These are phyloP conservation scores for Drosophila testacea DNA, from an alignment of 2,888 invertebrate species.

Conservation along the genomic window DNA sequence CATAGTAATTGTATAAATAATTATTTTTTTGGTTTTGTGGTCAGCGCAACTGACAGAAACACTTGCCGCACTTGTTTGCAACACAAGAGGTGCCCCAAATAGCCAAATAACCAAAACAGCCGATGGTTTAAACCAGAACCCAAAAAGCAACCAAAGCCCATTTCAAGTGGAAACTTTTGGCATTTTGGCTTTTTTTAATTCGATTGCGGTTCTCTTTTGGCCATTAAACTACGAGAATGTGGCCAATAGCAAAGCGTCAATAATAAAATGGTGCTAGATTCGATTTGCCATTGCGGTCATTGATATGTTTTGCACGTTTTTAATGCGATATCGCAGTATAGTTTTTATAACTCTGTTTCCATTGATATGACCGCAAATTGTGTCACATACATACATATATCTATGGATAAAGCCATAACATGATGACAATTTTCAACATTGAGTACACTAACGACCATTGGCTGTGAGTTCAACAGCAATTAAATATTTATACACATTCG, in stretches of 20 bases:
- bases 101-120: constrained; percentile 1
- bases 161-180: constrained; percentile 33
- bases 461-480: constrained; percentile 5
- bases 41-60: constrained; percentile 47
- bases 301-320: constrained; percentile 65
- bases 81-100: constrained; percentile 23
- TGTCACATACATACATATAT: constrained; percentile 14
- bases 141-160: constrained; percentile 17
- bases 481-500: constrained; percentile 12
- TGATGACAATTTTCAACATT: constrained; percentile 13
- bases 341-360: constrained; percentile 33
- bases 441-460: constrained; percentile 3
- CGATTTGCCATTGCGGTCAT: constrained; percentile 26
- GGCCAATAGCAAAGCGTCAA: constrained; percentile 34
- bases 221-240: constrained; percentile 32
- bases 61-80: constrained; percentile 52
- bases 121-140: background rate
- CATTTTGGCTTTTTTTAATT: constrained; percentile 47
- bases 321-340: constrained; percentile 47
- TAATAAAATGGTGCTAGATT: constrained; percentile 38
- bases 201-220: constrained; percentile 48
- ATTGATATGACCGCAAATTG: constrained; percentile 43
- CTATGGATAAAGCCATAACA: background rate
- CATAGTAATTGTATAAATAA: constrained; percentile 9
- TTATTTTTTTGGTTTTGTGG: constrained; percentile 31